Percentiles rank a stretch among this genome's conserved stretches.
These are phyloP conservation scores for Drosophila repleta DNA, from an alignment of 1,140 invertebrate genomes.

Conservation along the genomic window DNA sequence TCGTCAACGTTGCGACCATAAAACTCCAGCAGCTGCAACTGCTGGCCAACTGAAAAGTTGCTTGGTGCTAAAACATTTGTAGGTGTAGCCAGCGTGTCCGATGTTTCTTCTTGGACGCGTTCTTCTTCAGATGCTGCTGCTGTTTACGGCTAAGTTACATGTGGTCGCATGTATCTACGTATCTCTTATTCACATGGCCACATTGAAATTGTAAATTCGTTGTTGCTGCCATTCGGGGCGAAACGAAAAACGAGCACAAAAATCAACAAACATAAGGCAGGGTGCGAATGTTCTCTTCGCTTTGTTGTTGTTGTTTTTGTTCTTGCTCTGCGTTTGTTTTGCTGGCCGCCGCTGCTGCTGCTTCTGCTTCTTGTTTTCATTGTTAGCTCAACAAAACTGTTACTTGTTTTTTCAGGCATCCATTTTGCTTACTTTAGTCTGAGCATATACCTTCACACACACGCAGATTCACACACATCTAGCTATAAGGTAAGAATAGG, in stretches of 20 bases:
- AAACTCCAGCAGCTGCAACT: constrained; percentile 31
- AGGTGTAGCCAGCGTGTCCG: constrained; percentile 66
- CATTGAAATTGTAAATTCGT: constrained; percentile 78
- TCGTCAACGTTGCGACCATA: constrained; percentile 32
- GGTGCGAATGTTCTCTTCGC: constrained; percentile 58
- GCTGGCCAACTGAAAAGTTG: constrained; percentile 48
- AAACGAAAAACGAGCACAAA: constrained; percentile 67
- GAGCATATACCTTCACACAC: constrained; percentile 29
- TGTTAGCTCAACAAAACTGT: constrained; percentile 74
- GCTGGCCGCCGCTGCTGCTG: constrained; percentile 6
- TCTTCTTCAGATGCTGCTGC: constrained; percentile 17
- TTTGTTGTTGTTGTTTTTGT: neutral
- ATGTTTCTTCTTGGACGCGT: constrained; percentile 10
- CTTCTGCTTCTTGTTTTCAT: constrained; percentile 62
- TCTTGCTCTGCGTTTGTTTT: constrained; percentile 19
- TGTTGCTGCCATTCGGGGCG: constrained; percentile 43
- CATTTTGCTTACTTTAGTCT: constrained; percentile 66
- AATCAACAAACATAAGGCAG: constrained; percentile 77
- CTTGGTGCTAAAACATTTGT: constrained; percentile 74
- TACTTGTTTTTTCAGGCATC: constrained; percentile 76
- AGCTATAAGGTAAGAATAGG: constrained; percentile 44
- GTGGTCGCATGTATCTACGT: constrained; percentile 43
- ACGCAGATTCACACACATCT: constrained; percentile 17
- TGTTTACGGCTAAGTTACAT: constrained; percentile 41
- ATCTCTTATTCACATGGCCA: constrained; percentile 53